Base-by-base conservation (phyloP, 1,140 invertebrate genomes). In the Plutomurus gul region DNA sequence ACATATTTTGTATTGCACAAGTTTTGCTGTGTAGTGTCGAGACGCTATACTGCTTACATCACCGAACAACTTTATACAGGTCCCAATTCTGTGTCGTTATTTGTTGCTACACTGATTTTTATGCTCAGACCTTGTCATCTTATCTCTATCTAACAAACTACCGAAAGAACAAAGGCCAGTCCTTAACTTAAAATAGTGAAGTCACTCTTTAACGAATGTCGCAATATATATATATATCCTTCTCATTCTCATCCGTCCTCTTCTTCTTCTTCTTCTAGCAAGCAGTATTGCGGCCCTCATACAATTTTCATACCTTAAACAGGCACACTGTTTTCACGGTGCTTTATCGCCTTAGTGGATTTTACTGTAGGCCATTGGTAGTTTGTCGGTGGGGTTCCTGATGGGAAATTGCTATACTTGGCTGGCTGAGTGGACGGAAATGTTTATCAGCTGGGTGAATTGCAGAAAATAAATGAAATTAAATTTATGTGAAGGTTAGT, bases 111-210 rank as follows among this genome's bases (percentile, higher is more conserved):
- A 65, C 56, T 65, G 56, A 65, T 65, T 65, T 65, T 65, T 65
- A 65, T 65, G 56, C 56, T 27, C 56, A 65, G 56, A 65, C 56
- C 56, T 65, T 65, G 56, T 65, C 56, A 65, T 65, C 56, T 65
- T 65, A 65, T 65, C 56, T 65, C 56, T 65, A 65, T 65, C 56
- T 65, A 65, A 65, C 56, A 65, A 65, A 65, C 56, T 65, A 65
- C 56, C 56, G 27, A 65, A 65, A 65, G 56, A 65, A 65, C 56
- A 65, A 65, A 65, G 56, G 56, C 27, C 56, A 65, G 56, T 65
- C 56, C 56, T 65, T 65, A 65, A 65, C 56, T 65, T 65, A 65
- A 65, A 65, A 65, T 65, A 65, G 27, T 65, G 56, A 65, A 65
- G 27, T 65, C 36, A 65, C 30, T 65, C 56, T 65, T 65, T 65